Evolutionary conservation across 2,113 vertebrate species (phyloP).

Genomic region (Zosterops lateralis): DNA sequence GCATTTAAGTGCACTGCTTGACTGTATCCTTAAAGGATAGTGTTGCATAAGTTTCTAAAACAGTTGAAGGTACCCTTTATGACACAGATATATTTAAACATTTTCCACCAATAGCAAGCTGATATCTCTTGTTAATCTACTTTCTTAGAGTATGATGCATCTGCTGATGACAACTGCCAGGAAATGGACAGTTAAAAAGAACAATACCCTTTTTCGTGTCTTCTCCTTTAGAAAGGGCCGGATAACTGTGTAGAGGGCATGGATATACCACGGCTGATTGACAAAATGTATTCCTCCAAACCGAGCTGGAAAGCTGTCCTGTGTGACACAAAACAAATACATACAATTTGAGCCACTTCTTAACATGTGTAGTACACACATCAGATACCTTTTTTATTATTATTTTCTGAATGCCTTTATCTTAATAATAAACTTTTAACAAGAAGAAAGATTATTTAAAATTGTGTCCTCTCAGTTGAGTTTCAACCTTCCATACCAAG

Average conservation of each 20-base stretch:
- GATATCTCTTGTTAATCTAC: neutral
- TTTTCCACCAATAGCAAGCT: neutral
- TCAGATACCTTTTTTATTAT: neutral
- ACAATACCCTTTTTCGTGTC: slow-evolving; percentile 93
- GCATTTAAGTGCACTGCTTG: neutral
- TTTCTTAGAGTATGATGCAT: neutral
- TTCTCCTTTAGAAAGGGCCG: slow-evolving; percentile 98
- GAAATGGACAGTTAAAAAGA: neutral
- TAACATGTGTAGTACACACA: neutral
- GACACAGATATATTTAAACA: neutral
- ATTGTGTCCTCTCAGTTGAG: neutral
- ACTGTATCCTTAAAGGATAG: neutral
- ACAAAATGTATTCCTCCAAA: slow-evolving; percentile 99
- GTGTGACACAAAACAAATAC: slow-evolving; percentile 17
- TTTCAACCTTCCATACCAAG: neutral
- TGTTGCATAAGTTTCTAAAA: neutral
- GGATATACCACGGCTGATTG: slow-evolving; percentile 98
- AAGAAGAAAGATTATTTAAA: neutral
- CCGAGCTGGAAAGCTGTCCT: slow-evolving; percentile 97
- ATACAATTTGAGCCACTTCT: neutral
- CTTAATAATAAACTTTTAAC: neutral
- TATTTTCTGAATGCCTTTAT: neutral
- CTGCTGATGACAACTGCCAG: neutral
- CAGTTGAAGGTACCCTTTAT: neutral
- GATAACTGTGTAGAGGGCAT: slow-evolving; percentile 96